These are phyloP conservation scores for Gonioctena quinquepunctata DNA, from an alignment of 1,140 invertebrate genomes.

Conservation along the genomic window DNA sequence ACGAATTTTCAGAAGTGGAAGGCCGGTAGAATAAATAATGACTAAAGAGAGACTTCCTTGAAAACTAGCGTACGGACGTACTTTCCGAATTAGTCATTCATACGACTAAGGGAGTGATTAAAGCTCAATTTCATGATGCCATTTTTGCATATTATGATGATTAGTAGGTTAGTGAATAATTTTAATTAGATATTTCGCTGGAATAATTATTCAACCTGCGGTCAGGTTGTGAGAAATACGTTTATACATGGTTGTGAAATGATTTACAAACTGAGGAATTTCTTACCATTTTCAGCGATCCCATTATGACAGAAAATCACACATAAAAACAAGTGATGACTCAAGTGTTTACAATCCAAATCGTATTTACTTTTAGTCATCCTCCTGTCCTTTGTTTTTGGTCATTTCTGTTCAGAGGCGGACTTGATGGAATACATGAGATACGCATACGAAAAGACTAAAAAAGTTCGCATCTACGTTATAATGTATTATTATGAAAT, in stretches of 20 bases:
- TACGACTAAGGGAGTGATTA: background rate
- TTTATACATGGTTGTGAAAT: background rate
- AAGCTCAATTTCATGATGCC: background rate
- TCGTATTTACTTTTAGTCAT: background rate
- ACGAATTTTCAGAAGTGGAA: background rate
- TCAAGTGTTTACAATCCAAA: background rate
- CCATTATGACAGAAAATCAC: background rate
- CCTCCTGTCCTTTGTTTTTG: background rate
- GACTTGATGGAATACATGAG: background rate
- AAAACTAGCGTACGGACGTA: background rate
- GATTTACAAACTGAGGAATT: background rate
- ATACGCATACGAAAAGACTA: no score
- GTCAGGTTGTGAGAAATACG: background rate
- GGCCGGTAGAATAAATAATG: background rate
- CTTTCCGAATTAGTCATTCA: background rate
- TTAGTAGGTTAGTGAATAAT: background rate
- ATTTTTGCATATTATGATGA: background rate
- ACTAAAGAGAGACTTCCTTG: background rate
- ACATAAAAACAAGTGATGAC: background rate
- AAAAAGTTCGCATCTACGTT: no score
- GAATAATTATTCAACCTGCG: background rate
- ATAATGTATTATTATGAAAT: no score
- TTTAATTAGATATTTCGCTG: background rate
- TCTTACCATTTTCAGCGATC: background rate
- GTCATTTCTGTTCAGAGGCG: background rate